Percentiles rank a stretch among this genome's conserved stretches.
phyloP scores from a whole-genome alignment of 2,113 vertebrate species.

The Alligator sinensis region DNA sequence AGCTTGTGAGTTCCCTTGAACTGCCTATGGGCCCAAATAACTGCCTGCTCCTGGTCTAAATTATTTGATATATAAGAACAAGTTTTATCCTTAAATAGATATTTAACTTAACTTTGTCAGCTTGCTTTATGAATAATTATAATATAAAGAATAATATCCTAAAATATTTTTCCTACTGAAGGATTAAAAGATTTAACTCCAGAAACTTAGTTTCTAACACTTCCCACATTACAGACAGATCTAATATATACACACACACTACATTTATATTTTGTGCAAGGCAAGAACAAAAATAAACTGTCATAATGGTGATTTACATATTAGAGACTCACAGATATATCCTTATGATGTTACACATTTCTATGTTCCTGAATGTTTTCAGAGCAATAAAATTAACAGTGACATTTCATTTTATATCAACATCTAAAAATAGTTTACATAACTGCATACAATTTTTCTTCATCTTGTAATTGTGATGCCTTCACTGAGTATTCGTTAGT shows the following conservation, averaged over 20 bases:
- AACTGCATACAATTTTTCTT: neutral
- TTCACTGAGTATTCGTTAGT: rapidly evolving
- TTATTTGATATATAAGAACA: conserved; percentile 24
- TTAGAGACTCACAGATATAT: neutral
- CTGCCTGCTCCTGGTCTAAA: neutral
- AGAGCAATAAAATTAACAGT: neutral
- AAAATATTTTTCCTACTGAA: neutral
- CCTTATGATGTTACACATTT: neutral
- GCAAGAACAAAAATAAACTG: neutral
- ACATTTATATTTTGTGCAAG: neutral
- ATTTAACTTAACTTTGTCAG: neutral
- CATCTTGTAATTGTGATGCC: neutral
- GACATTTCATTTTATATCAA: neutral
- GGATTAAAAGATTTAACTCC: neutral
- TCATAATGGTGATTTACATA: neutral
- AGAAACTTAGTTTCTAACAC: neutral
- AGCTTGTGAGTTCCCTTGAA: too few species aligned
- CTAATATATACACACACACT: neutral
- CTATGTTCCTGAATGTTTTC: neutral
- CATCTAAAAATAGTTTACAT: neutral
- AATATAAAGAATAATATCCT: neutral
- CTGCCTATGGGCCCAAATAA: too few species aligned
- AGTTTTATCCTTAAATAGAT: neutral
- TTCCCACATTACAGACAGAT: neutral
- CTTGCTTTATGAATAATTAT: neutral